Conservation (phyloP, 2,113 vertebrate species). For the Clarias macrocephalus region DNA sequence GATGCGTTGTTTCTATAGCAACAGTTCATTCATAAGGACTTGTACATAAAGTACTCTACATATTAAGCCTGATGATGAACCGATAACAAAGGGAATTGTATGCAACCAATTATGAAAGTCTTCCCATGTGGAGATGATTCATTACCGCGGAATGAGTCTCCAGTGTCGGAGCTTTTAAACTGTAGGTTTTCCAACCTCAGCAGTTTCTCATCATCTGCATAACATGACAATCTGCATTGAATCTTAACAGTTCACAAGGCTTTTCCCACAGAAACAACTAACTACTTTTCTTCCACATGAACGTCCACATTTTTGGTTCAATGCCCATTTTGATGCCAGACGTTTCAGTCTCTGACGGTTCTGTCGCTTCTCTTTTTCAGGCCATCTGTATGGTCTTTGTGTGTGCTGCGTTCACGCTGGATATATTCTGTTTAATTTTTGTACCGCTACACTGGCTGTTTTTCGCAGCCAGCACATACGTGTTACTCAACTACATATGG, state of each 20-base stretch:
- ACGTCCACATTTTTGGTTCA: neutral
- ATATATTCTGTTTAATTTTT: slow-evolving; percentile 81
- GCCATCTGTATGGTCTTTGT: slow-evolving; percentile 79
- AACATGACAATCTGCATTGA: neutral
- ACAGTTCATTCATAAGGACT: neutral
- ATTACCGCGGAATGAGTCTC: neutral
- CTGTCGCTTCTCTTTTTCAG: slow-evolving; percentile 62
- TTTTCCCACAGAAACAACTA: neutral
- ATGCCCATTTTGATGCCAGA: neutral
- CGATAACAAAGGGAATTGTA: neutral
- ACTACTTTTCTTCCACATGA: neutral
- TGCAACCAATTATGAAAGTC: neutral
- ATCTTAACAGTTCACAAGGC: too few species aligned
- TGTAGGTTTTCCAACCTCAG: neutral
- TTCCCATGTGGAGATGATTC: neutral
- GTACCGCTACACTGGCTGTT: slow-evolving; percentile 81
- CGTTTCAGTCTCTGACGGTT: neutral
- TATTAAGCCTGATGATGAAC: neutral
- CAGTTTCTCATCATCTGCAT: neutral
- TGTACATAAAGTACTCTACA: too few species aligned
- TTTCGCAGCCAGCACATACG: slow-evolving; percentile 80
- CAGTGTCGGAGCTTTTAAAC: neutral
- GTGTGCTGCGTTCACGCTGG: slow-evolving; percentile 78
- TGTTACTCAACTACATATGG: slow-evolving; percentile 81
- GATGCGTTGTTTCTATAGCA: neutral